Evolutionary conservation across 2,888 invertebrate genomes (phyloP), one percentile per base, ranked within the genome.

Genomic region (Drosophila mimica): DNA sequence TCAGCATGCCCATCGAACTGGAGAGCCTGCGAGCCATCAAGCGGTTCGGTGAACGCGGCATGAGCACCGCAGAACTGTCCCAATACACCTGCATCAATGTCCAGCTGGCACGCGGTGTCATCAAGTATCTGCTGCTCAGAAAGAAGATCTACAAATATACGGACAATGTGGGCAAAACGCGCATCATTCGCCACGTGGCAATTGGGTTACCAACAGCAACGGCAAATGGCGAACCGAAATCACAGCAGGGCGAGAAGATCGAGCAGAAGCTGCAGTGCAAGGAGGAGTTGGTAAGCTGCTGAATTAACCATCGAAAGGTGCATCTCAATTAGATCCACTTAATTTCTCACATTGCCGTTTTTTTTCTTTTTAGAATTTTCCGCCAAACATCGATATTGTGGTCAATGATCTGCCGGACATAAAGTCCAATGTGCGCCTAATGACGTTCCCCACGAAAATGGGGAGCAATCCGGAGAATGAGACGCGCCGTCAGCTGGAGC

Each of bases 81-180:
- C 74, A 85, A 48, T 83, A 89, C 60, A 90, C 94, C 77, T 94
- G 94, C 3, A 73, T 94, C 3, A 92, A 93, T 20, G 92, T 93
- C 62, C 88, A 94, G 0, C 92, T 93, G n/a, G 91, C 94, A 2
- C 92, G 95, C 2, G 92, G 93, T 6, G 81, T 94, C 40, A 61
- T 94, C n/a, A 93, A 94, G 40, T 94, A 91, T 92, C 43, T 94
- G 92, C 66, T 77, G 82, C 34, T 92, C 91, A 71, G 78, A 9
- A 84, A 90, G 2, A 82, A 94, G n/a, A 92, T 95, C 7, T 93
- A 94, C 15, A 93, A 93, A 1, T 94, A 94, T 73, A 93, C 94
- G 90, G 93, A 94, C 52, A 95, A 95, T 79, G 90, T 93, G 49
- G 95, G 95, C 11, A 93, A 95, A 46, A 95, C 95, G 79, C 92